Percentiles rank a stretch among this genome's conserved stretches.
These are phyloP conservation scores for Caiman crocodilus DNA, from an alignment of 2,797 vertebrate species.

Conservation along the genomic window DNA sequence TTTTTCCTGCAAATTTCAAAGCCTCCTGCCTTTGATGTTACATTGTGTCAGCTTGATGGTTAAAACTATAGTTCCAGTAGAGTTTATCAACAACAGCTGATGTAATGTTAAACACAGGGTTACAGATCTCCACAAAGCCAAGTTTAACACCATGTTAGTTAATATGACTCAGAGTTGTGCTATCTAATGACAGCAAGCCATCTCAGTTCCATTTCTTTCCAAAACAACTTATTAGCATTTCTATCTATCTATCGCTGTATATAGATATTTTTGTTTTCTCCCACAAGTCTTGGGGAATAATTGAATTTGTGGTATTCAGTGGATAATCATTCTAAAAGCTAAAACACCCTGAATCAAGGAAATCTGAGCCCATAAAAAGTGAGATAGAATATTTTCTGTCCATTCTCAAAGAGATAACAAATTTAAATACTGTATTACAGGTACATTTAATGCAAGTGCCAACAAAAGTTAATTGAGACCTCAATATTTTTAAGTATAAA, in stretches of 20 bases:
- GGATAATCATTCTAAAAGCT: not conserved
- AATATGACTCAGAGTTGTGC: not conserved
- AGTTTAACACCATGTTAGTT: not conserved
- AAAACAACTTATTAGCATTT: not conserved
- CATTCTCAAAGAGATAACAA: not conserved
- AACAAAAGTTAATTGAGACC: not conserved
- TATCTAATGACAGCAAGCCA: not conserved
- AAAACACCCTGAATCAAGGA: not conserved
- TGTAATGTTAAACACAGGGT: not conserved
- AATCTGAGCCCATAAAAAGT: not conserved
- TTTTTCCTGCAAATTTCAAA: too few relatives aligned
- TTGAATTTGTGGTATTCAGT: not conserved
- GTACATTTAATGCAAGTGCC: not conserved
- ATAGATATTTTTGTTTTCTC: not conserved
- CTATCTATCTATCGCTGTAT: not conserved
- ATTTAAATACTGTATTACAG: not conserved
- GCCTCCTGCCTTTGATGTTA: too few relatives aligned
- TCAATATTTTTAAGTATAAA: not conserved
- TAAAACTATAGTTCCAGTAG: not conserved
- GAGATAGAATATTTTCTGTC: not conserved
- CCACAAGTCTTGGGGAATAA: not conserved
- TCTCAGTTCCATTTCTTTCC: not conserved
- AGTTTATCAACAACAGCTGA: not conserved
- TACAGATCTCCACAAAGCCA: not conserved
- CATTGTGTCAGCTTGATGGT: not conserved